phyloP scores from a whole-genome alignment of 2,797 vertebrate genomes.

The Liasis olivaceus region DNA sequence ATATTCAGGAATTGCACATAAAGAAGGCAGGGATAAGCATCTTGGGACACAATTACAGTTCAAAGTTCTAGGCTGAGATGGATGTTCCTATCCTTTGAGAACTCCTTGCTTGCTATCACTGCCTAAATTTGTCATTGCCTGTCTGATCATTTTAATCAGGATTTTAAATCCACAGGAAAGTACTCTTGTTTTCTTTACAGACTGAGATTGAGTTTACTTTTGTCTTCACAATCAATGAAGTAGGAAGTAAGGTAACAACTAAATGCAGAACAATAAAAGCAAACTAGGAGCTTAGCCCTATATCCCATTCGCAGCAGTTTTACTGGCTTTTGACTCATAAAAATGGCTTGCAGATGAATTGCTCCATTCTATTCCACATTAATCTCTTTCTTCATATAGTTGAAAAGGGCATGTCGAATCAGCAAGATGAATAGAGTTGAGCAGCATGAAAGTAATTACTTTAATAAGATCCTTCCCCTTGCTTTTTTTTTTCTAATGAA shows the following conservation, averaged over 20 bases:
- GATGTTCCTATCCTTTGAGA: background rate
- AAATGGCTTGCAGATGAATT: background rate
- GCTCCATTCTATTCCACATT: slow-evolving; percentile 1
- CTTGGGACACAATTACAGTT: background rate
- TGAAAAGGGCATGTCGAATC: slow-evolving; percentile 29
- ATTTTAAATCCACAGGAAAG: background rate
- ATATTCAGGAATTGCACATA: background rate
- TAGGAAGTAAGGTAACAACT: slow-evolving; percentile 2
- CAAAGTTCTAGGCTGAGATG: background rate
- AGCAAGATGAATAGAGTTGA: slow-evolving; percentile 20
- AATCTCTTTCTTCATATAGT: slow-evolving; percentile 18
- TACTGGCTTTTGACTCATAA: background rate
- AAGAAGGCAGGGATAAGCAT: background rate
- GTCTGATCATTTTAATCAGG: background rate
- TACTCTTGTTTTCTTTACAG: background rate
- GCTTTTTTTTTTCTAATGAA: slow-evolving; percentile 8
- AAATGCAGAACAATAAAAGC: background rate
- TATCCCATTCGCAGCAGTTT: slow-evolving; percentile 18
- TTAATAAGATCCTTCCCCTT: slow-evolving; percentile 20
- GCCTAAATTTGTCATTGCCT: background rate
- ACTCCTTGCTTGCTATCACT: background rate
- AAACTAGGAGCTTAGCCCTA: background rate
- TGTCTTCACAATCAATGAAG: background rate
- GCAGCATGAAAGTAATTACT: slow-evolving; percentile 34
- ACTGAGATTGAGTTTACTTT: background rate